Evolutionary conservation across 2,113 vertebrate genomes (phyloP), one percentile per base, ranked within the genome.

Genomic region (Amazona guildingii): DNA sequence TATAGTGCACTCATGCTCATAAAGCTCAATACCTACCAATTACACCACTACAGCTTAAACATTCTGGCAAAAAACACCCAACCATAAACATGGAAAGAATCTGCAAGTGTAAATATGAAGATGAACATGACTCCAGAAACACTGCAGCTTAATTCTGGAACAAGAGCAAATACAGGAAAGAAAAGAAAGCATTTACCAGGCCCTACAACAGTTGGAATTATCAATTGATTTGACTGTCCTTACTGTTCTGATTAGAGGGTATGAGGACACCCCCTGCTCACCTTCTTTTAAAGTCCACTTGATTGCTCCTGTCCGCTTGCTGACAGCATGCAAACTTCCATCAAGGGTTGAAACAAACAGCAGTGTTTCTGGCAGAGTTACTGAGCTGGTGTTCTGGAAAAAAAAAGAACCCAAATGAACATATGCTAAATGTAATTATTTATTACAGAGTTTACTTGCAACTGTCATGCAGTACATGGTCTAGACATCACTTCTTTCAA

Each of bases 231-330:
- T 88, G 41, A n/a, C 35, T 78, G 31, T 49, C 88, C 61, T 13
- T 83, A 72, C 44, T 24, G 13, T 13, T 64, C 23, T 41, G 51
- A 81, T 51, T 20, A 54, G 57, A 92, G 52, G 39, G 17, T 44
- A 84, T 13, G 35, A 92, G 44, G 63, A 67, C 21, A 83, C 13
- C 35, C 89, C 82, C 46, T 72, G 79, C 97, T 98, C 98, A 99
- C 99, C 99, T 99, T 99, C 99, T 98, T 99, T 99, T 95, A 99
- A 98, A 85, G 99, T 99, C 99, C 99, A 99, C 81, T 99, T 99
- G 97, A 99, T 99, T 3, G 98, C 98, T 88, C 99, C 99, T 0
- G 99, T 99, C 89, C 98, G 98, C 98, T 99, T 99, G 98, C 98
- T 99, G 94, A 99, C 99, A 6, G 99, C 99, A 4, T 99, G 99